A percentile compares a stretch with the other conserved stretches of the same genome.
Conservation (phyloP, 1,140 invertebrate species). For the Trichomalopsis sarcophagae region DNA sequence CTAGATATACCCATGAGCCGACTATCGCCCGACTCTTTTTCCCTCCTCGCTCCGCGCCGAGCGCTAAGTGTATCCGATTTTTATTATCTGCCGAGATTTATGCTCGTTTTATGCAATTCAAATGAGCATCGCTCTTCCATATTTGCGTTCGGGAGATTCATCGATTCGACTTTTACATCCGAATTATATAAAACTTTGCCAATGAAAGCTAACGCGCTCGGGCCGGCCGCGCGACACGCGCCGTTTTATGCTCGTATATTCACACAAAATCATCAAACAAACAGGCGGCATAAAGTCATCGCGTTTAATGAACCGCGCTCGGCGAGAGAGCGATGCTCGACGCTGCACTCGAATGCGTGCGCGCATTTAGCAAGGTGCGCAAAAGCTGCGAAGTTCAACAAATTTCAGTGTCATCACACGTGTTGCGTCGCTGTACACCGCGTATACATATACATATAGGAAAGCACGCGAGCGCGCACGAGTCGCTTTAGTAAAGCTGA, state of each 20-base stretch:
- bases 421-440: conserved; percentile 41
- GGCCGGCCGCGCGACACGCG: background rate
- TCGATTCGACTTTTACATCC: conserved; percentile 3
- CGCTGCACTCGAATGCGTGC: background rate
- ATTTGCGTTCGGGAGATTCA: conserved; percentile 14
- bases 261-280: background rate
- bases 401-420: conserved; percentile 55
- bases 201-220: background rate
- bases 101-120: conserved; percentile 29
- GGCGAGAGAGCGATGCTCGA: background rate
- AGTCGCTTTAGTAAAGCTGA: conserved; percentile 33
- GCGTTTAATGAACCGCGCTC: background rate
- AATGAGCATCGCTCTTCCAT: background rate
- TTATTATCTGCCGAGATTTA: conserved; percentile 46
- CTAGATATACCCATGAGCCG: conserved; percentile 22
- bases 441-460: background rate
- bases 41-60: conserved; percentile 21
- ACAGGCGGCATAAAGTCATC: background rate
- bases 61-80: conserved; percentile 52
- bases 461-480: background rate
- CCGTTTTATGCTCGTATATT: background rate
- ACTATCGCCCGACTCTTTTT: background rate
- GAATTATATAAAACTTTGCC: conserved; percentile 1
- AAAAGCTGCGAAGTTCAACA: conserved; percentile 43
- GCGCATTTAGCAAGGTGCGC: background rate